Conservation (phyloP, 2,113 vertebrate species). For the Corvus hawaiiensis region DNA sequence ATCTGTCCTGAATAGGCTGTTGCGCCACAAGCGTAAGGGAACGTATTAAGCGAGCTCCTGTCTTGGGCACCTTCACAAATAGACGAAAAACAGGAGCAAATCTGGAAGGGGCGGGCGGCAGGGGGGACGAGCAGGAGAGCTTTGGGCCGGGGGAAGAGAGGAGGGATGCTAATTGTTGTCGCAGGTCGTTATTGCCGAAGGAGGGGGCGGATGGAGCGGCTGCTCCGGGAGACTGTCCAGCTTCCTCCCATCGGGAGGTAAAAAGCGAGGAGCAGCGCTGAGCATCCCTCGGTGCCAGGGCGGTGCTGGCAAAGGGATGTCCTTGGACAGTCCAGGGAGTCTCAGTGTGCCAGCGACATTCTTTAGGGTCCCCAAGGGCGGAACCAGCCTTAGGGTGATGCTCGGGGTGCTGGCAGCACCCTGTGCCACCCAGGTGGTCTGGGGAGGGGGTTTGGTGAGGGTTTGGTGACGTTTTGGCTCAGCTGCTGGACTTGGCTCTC, state of each 20-base stretch:
- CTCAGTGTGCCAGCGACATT: not conserved
- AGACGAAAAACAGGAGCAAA: slow-evolving; percentile 73
- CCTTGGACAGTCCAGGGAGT: rapidly evolving
- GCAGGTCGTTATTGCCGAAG: slow-evolving; percentile 61
- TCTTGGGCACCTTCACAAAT: slow-evolving; percentile 85
- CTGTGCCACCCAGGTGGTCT: not conserved
- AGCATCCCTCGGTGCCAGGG: not conserved
- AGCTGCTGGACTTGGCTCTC: not conserved
- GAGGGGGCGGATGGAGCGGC: slow-evolving; percentile 52
- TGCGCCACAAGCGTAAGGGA: slow-evolving; percentile 88
- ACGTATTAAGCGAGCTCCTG: slow-evolving; percentile 82
- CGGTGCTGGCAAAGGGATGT: not conserved
- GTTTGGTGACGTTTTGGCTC: not conserved
- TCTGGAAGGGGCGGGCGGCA: slow-evolving; percentile 15
- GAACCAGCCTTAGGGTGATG: not conserved
- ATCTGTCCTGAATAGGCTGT: slow-evolving; percentile 98
- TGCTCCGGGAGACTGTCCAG: slow-evolving; percentile 34
- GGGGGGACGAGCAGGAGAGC: slow-evolving; percentile 54
- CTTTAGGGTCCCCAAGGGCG: rapidly evolving
- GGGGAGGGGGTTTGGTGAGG: rapidly evolving
- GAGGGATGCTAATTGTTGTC: slow-evolving; percentile 70
- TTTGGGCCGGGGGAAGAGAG: slow-evolving; percentile 57
- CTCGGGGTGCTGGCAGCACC: not conserved
- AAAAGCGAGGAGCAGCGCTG: rapidly evolving
- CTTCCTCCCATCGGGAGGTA: not conserved